A percentile compares a stretch with the other conserved stretches of the same genome.
phyloP scores from a whole-genome alignment of 2,797 vertebrate genomes.

The Astyanax mexicanus region DNA sequence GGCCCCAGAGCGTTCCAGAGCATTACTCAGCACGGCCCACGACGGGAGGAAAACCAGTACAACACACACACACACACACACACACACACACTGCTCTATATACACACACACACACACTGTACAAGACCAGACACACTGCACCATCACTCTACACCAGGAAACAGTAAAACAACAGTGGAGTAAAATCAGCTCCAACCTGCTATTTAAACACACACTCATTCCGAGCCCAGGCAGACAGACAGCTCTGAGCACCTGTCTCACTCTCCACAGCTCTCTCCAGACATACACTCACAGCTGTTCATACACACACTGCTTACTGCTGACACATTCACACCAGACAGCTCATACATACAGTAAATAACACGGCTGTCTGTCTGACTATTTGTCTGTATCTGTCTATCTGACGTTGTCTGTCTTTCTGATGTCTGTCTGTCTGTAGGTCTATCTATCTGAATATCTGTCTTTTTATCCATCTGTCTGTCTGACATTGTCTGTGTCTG shows the following conservation, averaged over 20 bases:
- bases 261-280: too few species aligned
- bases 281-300: too few species aligned
- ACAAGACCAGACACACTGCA: slow-evolving; percentile 19
- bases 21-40: slow-evolving; percentile 23
- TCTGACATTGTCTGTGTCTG: neutral
- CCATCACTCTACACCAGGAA: neutral
- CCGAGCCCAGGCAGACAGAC: too few species aligned
- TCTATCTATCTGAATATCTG: neutral
- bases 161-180: neutral
- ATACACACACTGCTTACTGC: too few species aligned
- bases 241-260: too few species aligned
- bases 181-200: neutral
- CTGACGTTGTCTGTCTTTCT: neutral
- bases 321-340: too few species aligned
- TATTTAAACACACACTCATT: too few species aligned
- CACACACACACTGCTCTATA: neutral
- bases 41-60: neutral
- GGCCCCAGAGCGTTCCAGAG: slow-evolving; percentile 69
- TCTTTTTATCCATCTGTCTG: neutral
- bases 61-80: too few species aligned
- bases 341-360: too few species aligned
- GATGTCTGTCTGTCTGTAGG: neutral
- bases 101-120: slow-evolving; percentile 7
- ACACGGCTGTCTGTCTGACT: neutral
- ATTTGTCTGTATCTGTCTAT: neutral